phyloP scores from a whole-genome alignment of 2,113 vertebrate species.

The Apteryx mantelli region DNA sequence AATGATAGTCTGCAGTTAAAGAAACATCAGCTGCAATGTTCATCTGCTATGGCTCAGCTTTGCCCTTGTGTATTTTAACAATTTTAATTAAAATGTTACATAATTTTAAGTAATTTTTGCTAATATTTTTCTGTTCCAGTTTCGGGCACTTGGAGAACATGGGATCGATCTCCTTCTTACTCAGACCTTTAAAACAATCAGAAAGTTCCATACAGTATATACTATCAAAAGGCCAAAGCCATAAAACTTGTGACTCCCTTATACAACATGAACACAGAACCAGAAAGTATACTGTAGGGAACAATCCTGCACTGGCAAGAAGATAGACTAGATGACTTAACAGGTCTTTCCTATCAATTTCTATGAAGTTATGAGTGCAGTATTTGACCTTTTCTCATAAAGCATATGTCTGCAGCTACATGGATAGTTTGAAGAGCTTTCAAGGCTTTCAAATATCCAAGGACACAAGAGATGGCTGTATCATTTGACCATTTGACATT shows the following conservation, averaged over 20 bases:
- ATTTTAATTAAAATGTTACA: slow-evolving; percentile 52
- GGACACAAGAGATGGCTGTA: not conserved
- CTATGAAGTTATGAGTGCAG: not conserved
- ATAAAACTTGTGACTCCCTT: slow-evolving; percentile 32
- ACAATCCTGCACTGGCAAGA: slow-evolving; percentile 8
- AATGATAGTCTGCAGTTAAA: not conserved
- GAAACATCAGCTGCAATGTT: slow-evolving; percentile 17
- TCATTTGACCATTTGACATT: not conserved
- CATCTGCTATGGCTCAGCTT: not conserved
- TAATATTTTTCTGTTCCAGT: slow-evolving; percentile 33
- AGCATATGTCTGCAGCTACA: not conserved
- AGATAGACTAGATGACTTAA: not conserved
- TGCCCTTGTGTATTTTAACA: slow-evolving; percentile 12
- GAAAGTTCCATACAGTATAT: not conserved
- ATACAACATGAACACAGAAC: not conserved
- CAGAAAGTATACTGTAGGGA: slow-evolving; percentile 9
- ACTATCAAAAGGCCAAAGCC: slow-evolving; percentile 45
- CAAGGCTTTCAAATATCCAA: not conserved
- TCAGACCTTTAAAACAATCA: slow-evolving; percentile 37
- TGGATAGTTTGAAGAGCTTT: not conserved
- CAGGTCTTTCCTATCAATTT: not conserved
- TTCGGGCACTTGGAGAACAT: slow-evolving; percentile 13
- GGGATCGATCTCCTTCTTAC: not conserved
- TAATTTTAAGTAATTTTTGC: slow-evolving; percentile 23
- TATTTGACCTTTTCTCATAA: not conserved